These are phyloP conservation scores for Ceyx melanurus DNA, from an alignment of 2,113 vertebrate genomes.

Conservation along the genomic window DNA sequence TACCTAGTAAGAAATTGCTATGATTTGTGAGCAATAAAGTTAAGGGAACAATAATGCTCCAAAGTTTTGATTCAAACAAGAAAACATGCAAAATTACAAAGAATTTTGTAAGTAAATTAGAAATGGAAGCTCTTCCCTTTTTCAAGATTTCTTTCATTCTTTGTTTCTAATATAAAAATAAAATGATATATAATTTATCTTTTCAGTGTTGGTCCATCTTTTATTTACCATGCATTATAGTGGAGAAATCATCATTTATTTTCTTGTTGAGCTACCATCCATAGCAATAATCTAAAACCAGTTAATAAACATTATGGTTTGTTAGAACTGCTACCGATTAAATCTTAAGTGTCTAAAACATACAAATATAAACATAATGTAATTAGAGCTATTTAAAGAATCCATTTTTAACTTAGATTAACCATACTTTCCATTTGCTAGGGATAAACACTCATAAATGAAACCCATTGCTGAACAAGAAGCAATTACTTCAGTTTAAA, in stretches of 20 bases:
- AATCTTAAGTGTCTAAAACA: conserved; percentile 84
- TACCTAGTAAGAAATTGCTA: neutral
- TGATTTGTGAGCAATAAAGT: neutral
- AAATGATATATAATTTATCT: conserved; percentile 3
- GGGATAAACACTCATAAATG: conserved; percentile 83
- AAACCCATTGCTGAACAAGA: conserved; percentile 80
- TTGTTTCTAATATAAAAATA: conserved; percentile 38
- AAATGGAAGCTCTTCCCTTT: neutral
- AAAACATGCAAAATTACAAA: neutral
- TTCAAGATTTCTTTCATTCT: neutral
- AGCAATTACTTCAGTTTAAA: conserved; percentile 87
- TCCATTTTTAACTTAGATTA: conserved; percentile 84
- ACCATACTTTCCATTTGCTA: conserved; percentile 83
- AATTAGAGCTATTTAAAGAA: conserved; percentile 87
- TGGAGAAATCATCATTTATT: conserved; percentile 73
- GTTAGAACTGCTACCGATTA: conserved; percentile 81
- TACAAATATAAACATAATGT: conserved; percentile 83
- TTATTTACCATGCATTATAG: conserved; percentile 71
- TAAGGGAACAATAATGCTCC: neutral
- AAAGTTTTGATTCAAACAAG: neutral
- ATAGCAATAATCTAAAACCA: conserved; percentile 83
- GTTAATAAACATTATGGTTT: conserved; percentile 83
- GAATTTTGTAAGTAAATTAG: neutral
- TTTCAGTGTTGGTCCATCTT: conserved; percentile 53
- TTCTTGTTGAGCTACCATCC: conserved; percentile 70